These are phyloP conservation scores for Periplaneta americana DNA, from an alignment of 1,140 invertebrate genomes.

Conservation along the genomic window DNA sequence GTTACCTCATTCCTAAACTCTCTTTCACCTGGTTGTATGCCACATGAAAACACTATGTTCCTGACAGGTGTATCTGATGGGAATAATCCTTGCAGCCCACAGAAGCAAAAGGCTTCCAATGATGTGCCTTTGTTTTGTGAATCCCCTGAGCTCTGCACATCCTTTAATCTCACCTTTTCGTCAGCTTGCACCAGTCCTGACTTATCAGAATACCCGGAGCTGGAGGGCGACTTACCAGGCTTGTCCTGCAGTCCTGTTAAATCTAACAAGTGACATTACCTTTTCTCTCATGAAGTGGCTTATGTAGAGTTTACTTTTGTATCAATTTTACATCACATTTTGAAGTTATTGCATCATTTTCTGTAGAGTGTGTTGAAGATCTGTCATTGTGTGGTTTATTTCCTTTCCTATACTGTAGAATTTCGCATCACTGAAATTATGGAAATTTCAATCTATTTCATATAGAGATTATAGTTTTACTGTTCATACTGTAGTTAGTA, in stretches of 20 bases:
- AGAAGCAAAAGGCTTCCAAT: neutral
- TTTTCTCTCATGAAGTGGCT: too few species aligned
- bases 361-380: neutral
- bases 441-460: neutral
- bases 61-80: neutral
- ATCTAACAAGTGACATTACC: slow-evolving; percentile 22
- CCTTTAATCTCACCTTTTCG: slow-evolving; percentile 29
- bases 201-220: slow-evolving; percentile 42
- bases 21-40: neutral
- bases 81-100: neutral
- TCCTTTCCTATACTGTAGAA: slow-evolving; percentile 27
- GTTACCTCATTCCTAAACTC: neutral
- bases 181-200: slow-evolving; percentile 40
- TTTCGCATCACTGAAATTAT: neutral
- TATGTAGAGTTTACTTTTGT: neutral
- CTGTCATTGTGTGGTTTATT: neutral
- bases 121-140: neutral
- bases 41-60: neutral
- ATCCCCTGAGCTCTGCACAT: neutral
- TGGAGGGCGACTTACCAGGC: slow-evolving; percentile 36
- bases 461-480: neutral
- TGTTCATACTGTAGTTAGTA: neutral
- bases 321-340: too few species aligned
- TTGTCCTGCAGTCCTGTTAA: slow-evolving; percentile 40
- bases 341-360: neutral